Conservation (phyloP, 2,888 invertebrate genomes). For the Laspeyria flexula region DNA sequence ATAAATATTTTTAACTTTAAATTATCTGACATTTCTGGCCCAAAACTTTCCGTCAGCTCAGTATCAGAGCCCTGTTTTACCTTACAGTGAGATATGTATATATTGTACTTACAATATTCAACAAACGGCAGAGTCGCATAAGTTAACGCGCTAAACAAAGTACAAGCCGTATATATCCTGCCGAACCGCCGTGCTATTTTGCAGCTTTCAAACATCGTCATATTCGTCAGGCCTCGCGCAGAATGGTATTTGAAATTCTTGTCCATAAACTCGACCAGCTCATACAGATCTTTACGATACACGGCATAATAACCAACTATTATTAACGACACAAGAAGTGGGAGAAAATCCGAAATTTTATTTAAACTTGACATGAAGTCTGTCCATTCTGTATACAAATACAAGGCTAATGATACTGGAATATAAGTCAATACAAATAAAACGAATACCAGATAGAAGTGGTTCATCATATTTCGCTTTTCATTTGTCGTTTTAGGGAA, state of each 20-base stretch:
- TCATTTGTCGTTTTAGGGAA: conserved; percentile 50
- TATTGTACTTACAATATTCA: conserved; percentile 65
- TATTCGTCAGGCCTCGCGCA: conserved; percentile 72
- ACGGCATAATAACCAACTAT: conserved; percentile 68
- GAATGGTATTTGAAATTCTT: conserved; percentile 70
- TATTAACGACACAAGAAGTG: conserved; percentile 60
- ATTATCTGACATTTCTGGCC: too few species aligned
- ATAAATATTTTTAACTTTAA: too few species aligned
- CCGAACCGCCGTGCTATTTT: conserved; percentile 64
- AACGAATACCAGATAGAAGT: conserved; percentile 62
- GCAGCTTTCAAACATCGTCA: conserved; percentile 72
- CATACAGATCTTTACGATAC: conserved; percentile 61
- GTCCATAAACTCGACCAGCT: conserved; percentile 63
- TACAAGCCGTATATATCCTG: conserved; percentile 70
- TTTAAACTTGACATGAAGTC: conserved; percentile 68
- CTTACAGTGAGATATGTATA: too few species aligned
- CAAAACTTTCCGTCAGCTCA: too few species aligned
- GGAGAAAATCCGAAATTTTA: conserved; percentile 69
- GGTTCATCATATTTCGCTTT: conserved; percentile 55
- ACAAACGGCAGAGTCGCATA: conserved; percentile 67
- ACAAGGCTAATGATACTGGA: conserved; percentile 52
- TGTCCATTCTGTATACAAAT: conserved; percentile 67
- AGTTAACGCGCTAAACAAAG: conserved; percentile 71
- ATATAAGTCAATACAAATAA: conserved; percentile 59
- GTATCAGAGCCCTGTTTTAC: too few species aligned